Evolutionary conservation across 2,888 invertebrate species (phyloP).

Genomic region (Ditylenchus weischeri): DNA sequence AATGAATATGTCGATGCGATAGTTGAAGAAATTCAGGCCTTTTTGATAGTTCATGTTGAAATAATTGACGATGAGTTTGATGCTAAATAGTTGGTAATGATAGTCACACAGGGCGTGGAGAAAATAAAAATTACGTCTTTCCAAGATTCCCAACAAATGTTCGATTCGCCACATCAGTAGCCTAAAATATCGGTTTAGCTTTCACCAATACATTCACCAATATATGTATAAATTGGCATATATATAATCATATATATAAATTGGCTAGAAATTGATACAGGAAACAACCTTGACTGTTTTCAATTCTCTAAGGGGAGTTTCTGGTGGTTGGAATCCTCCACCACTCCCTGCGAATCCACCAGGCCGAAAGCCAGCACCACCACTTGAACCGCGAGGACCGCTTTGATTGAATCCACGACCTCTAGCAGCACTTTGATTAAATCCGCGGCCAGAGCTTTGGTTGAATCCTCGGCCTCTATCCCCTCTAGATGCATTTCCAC

Average conservation of each 20-base stretch:
- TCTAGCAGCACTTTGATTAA: too few species aligned
- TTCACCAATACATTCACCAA: background rate
- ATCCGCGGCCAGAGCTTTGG: too few species aligned
- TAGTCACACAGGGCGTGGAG: too few species aligned
- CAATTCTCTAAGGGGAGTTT: background rate
- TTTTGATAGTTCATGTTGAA: conserved; percentile 10
- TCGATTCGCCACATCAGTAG: background rate
- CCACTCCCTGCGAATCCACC: background rate
- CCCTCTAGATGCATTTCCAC: too few species aligned
- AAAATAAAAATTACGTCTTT: background rate
- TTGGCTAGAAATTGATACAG: background rate
- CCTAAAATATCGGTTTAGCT: background rate
- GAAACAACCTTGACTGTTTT: conserved; percentile 2
- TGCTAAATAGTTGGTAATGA: background rate
- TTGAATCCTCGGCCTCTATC: too few species aligned
- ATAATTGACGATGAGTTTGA: conserved; percentile 1
- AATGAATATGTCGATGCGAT: background rate
- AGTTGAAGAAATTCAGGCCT: background rate
- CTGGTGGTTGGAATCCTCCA: background rate
- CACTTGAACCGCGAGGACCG: conserved; percentile 1
- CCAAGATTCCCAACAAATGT: background rate
- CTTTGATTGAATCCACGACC: background rate
- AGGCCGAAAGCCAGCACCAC: background rate
- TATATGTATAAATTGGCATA: background rate
- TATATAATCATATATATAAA: background rate